Conservation (phyloP, 2,797 vertebrate species). For the Coreius guichenoti region DNA sequence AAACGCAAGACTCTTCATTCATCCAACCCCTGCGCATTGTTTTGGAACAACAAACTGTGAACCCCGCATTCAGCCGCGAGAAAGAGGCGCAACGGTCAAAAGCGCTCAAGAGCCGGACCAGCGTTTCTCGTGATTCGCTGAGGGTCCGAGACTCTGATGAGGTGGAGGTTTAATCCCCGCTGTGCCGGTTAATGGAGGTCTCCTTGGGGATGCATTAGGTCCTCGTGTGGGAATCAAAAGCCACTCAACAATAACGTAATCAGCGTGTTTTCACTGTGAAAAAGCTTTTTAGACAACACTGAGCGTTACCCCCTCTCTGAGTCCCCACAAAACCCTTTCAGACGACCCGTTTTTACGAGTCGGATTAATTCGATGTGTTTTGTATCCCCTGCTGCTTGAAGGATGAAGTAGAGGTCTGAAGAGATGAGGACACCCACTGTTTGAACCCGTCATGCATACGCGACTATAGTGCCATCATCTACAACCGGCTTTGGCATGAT, state of each 20-base stretch:
- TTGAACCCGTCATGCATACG: constrained; percentile 43
- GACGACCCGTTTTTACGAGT: constrained; percentile 78
- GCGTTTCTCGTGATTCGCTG: constrained; percentile 76
- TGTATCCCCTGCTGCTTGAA: constrained; percentile 69
- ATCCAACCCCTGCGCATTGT: constrained; percentile 73
- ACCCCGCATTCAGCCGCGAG: constrained; percentile 70
- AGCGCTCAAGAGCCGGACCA: constrained; percentile 78
- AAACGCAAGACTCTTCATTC: constrained; percentile 73
- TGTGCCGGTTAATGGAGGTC: constrained; percentile 79
- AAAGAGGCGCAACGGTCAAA: constrained; percentile 78
- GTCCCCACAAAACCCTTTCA: constrained; percentile 80
- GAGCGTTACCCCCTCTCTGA: constrained; percentile 68
- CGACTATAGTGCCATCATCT: not conserved
- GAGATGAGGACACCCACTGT: constrained; percentile 73
- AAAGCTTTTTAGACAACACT: constrained; percentile 84
- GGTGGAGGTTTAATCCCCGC: constrained; percentile 86
- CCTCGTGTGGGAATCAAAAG: constrained; percentile 85
- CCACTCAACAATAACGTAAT: constrained; percentile 89
- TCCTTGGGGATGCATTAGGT: constrained; percentile 84
- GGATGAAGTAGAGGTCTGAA: constrained; percentile 69
- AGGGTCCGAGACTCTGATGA: constrained; percentile 78
- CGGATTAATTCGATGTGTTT: constrained; percentile 76
- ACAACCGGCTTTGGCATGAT: not conserved
- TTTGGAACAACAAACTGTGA: constrained; percentile 78
- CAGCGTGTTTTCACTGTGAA: constrained; percentile 88